These are phyloP conservation scores for Amiota minor DNA, from an alignment of 2,888 invertebrate species.

Conservation along the genomic window DNA sequence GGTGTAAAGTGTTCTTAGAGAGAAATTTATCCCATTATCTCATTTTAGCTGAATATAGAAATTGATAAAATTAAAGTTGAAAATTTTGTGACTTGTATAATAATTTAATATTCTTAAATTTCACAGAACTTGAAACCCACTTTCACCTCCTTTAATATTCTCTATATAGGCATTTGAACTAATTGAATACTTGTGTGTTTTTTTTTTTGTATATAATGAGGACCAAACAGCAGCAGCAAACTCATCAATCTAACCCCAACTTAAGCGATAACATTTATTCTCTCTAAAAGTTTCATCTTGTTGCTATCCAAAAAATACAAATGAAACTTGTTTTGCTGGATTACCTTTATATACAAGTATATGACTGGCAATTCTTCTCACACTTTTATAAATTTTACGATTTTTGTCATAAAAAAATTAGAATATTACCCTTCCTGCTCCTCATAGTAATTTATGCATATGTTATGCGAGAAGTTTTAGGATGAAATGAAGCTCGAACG, in stretches of 20 bases:
- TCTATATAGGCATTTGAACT: not conserved
- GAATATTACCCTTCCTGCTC: not conserved
- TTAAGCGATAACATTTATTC: not conserved
- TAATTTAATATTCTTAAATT: too few relatives aligned
- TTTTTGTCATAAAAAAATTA: conserved; percentile 13
- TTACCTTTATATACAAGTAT: not conserved
- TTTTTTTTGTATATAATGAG: conserved; percentile 20
- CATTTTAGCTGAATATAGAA: too few relatives aligned
- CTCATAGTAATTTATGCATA: conserved; percentile 15
- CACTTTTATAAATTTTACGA: not conserved
- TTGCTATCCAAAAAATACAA: not conserved
- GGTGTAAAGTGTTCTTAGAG: not conserved
- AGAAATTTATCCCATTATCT: not conserved
- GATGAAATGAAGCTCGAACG: not conserved
- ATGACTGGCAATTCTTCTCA: not conserved
- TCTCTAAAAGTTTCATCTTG: not conserved
- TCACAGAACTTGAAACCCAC: too few relatives aligned
- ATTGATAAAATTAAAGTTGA: too few relatives aligned
- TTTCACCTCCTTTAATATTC: too few relatives aligned
- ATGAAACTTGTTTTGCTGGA: not conserved
- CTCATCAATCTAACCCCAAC: not conserved
- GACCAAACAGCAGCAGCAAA: not conserved
- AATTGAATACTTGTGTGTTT: conserved; percentile 21
- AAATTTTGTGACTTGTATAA: too few relatives aligned
- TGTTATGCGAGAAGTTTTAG: too few relatives aligned